Percentiles rank a stretch among this genome's conserved stretches.
Evolutionary conservation across 2,113 vertebrate species (phyloP).

Genomic region (Epinephelus fuscoguttatus): DNA sequence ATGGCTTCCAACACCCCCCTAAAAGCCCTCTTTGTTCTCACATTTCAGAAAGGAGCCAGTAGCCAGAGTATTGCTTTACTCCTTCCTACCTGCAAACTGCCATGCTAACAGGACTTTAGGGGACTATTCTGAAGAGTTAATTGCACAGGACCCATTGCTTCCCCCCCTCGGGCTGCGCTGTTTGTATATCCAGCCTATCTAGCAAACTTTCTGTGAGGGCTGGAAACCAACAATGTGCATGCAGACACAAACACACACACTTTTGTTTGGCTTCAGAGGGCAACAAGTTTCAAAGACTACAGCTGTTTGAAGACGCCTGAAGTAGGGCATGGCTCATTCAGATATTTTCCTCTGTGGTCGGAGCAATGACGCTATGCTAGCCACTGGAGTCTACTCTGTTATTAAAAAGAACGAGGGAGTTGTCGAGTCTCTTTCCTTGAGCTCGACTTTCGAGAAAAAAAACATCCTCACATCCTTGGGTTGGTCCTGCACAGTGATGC

Average conservation of each 20-base stretch:
- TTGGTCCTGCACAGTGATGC: conserved; percentile 13
- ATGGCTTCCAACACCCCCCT: conserved; percentile 61
- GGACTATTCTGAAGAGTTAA: conserved; percentile 62
- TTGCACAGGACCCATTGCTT: conserved; percentile 44
- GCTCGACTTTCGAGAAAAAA: conserved; percentile 37
- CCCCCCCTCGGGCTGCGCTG: conserved; percentile 6
- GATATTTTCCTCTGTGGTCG: conserved; percentile 73
- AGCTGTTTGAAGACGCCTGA: conserved; percentile 54
- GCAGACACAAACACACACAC: background rate
- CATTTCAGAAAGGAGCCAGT: conserved; percentile 70
- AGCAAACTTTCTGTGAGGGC: conserved; percentile 37
- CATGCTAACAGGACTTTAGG: conserved; percentile 73
- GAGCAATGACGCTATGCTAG: conserved; percentile 64
- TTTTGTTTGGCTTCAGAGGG: conserved; percentile 32
- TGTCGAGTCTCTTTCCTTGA: conserved; percentile 46
- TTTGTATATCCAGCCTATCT: conserved; percentile 52
- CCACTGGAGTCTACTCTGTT: conserved; percentile 56
- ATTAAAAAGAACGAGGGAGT: conserved; percentile 61
- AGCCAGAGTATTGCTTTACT: conserved; percentile 69
- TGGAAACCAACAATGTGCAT: conserved; percentile 11
- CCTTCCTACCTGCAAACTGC: conserved; percentile 45
- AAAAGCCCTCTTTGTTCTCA: conserved; percentile 79
- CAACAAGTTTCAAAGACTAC: conserved; percentile 56
- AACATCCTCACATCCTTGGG: conserved; percentile 34
- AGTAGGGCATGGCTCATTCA: conserved; percentile 66